Base-by-base conservation (phyloP, 2,888 invertebrate species). In the Adineta ricciae region DNA sequence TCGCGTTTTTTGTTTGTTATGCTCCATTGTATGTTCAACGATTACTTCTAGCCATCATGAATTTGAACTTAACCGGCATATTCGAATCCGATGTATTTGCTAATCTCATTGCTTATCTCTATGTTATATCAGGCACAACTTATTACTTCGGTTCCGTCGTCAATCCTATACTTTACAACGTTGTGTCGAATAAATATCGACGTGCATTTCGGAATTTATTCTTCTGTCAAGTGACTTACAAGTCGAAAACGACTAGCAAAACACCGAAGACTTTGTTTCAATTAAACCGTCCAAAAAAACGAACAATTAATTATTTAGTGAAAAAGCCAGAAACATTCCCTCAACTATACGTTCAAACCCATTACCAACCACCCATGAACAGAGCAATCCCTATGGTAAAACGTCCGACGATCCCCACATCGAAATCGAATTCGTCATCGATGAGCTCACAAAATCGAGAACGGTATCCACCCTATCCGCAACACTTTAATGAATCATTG, bases 1-100 rank as follows among this genome's bases (percentile, higher is more conserved):
- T 83, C 32, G 83, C 83, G 0, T 83, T 83, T 52, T 49, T 52
- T 52, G 27, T 83, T 50, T 83, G 83, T 50, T 83, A 52, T 49
- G 49, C 83, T 21, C 83, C 83, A 50, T n/a, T 83, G 49, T 52
- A 83, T 32, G n/a, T 83, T 16, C 83, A 83, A 83, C 83, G 83
- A 21, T 32, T 83, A 78, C 3, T 78, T 41, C 24, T 32, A 41
- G 38, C 78, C 14, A n/a, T 78, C 1, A 41, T 38, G 41, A 41
- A 36, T 78, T 27, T 64, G 19, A 64, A 64, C 32, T 32, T 27
- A 46, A 11, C 46, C 11, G 11, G 46, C 3, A 2, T 14, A 36
- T 41, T 24, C 24, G 41, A 38, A 24, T 38, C 78, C n/a, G 2
- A 38, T 5, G 14, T 78, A 41, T 64, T 32, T 64, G 32, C 27